A percentile compares a stretch with the other conserved stretches of the same genome.
phyloP scores from a whole-genome alignment of 2,797 vertebrate species.

The Buphagus erythrorhynchus region DNA sequence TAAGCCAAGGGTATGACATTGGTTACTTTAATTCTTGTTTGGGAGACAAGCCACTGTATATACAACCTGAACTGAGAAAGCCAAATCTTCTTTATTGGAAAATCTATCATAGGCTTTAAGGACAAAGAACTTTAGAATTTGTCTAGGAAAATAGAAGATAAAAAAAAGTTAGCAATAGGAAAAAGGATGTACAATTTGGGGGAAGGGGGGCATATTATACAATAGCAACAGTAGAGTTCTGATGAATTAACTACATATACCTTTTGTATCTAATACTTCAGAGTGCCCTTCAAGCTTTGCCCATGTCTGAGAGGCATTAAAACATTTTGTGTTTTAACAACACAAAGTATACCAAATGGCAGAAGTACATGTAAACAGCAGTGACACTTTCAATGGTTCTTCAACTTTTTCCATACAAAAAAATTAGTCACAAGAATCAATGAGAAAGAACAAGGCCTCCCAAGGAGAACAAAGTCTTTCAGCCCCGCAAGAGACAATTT shows the following conservation, averaged over 20 bases:
- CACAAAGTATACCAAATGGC: not conserved
- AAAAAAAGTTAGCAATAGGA: not conserved
- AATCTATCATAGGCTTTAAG: not conserved
- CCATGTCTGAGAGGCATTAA: not conserved
- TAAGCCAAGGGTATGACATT: not conserved
- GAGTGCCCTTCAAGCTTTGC: not conserved
- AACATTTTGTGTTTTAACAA: not conserved
- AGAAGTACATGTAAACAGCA: not conserved
- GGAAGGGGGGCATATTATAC: not conserved
- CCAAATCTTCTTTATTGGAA: not conserved
- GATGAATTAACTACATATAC: not conserved
- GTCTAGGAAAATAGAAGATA: not conserved
- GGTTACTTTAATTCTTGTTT: not conserved
- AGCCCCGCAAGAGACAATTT: not conserved
- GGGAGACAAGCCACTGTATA: not conserved
- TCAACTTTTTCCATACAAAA: not conserved
- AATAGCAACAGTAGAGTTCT: not conserved
- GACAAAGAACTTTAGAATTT: not conserved
- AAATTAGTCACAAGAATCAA: not conserved
- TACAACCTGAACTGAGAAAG: not conserved
- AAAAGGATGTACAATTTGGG: not conserved
- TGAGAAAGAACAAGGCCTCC: not conserved
- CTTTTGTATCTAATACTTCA: not conserved
- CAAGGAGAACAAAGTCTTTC: slow-evolving; percentile 24
- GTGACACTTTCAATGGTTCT: not conserved